Percentiles rank a stretch among this genome's conserved stretches.
These are phyloP conservation scores for Benitochromis conjunctus DNA, from an alignment of 2,113 vertebrate genomes.

Conservation along the genomic window DNA sequence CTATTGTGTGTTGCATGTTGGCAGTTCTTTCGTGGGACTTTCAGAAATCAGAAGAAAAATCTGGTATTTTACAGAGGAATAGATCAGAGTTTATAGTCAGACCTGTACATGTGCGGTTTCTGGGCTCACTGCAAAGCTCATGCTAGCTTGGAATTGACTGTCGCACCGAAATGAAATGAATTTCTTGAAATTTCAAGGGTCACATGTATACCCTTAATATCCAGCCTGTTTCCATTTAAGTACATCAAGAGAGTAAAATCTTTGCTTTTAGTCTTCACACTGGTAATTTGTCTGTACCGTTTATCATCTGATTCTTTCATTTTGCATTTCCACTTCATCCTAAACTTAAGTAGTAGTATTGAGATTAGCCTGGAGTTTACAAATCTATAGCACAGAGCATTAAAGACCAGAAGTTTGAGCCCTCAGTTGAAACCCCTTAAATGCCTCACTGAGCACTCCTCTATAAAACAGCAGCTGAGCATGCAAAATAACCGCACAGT, in stretches of 20 bases:
- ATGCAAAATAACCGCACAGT: conserved; percentile 64
- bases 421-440: conserved; percentile 24
- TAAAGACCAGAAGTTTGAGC: conserved; percentile 25
- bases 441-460: conserved; percentile 45
- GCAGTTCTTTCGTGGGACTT: too few species aligned
- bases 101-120: neutral
- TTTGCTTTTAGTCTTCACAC: neutral
- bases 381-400: conserved; percentile 30
- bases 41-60: neutral
- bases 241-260: neutral
- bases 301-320: conserved; percentile 2
- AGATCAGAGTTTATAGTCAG: neutral
- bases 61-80: neutral
- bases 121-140: neutral
- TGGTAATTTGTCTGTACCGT: neutral
- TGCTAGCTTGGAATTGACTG: neutral
- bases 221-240: neutral
- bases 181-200: neutral
- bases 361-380: conserved; percentile 32
- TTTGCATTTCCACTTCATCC: neutral
- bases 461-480: conserved; percentile 52
- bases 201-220: neutral
- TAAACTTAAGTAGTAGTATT: conserved; percentile 31
- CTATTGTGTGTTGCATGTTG: neutral
- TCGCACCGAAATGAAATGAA: neutral